These are phyloP conservation scores for Archips xylosteana DNA, from an alignment of 2,888 invertebrate species.

Conservation along the genomic window DNA sequence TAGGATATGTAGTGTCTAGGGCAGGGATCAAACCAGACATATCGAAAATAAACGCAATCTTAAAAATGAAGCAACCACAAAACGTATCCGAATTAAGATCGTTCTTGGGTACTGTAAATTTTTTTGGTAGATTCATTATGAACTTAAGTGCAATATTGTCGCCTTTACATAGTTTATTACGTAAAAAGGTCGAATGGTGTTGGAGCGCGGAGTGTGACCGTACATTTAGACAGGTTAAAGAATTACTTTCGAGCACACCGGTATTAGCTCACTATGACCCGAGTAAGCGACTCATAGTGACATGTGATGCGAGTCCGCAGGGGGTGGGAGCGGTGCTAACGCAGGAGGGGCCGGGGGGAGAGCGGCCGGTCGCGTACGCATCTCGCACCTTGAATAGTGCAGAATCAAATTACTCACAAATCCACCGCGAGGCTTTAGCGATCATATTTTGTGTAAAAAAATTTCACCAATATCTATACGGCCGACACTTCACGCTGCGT, in stretches of 20 bases:
- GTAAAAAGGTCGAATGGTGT: neutral
- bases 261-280: conserved; percentile 5
- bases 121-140: conserved; percentile 8
- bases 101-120: conserved; percentile 14
- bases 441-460: conserved; percentile 18
- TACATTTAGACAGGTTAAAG: neutral
- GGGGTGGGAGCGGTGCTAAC: neutral
- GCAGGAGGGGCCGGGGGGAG: too few species aligned
- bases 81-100: neutral
- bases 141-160: neutral
- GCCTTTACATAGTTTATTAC: neutral
- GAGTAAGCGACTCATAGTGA: neutral
- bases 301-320: neutral
- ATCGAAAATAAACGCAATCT: conserved; percentile 6
- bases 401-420: too few species aligned
- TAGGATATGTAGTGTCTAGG: conserved; percentile 7
- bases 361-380: too few species aligned
- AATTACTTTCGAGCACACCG: neutral
- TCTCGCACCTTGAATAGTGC: too few species aligned
- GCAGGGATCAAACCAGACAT: conserved; percentile 16
- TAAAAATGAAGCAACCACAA: neutral
- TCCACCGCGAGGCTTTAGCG: neutral
- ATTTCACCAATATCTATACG: conserved; percentile 30
- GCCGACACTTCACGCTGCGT: neutral
- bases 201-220: neutral